These are phyloP conservation scores for Galleria mellonella DNA, from an alignment of 1,140 invertebrate species.

Conservation along the genomic window DNA sequence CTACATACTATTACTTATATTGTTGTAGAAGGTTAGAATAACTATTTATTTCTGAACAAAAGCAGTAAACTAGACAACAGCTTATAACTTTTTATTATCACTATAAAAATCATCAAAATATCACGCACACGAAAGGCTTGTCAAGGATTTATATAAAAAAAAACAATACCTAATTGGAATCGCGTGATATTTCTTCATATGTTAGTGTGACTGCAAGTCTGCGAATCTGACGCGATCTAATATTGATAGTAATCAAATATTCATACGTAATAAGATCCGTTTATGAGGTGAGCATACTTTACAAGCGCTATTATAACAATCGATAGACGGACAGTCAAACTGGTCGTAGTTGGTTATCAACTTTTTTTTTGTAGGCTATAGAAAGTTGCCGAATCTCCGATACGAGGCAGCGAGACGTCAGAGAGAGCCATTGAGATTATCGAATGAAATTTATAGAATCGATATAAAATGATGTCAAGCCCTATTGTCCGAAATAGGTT, in stretches of 20 bases:
- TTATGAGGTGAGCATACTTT: constrained; percentile 1
- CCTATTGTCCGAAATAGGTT: constrained; percentile 17
- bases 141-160: no score
- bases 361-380: constrained; percentile 31
- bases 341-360: constrained; percentile 20
- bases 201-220: not conserved
- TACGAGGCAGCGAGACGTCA: constrained; percentile 11
- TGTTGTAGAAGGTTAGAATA: no score
- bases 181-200: not conserved
- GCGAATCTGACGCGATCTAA: constrained; percentile 1
- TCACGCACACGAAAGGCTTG: no score
- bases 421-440: constrained; percentile 9
- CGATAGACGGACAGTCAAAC: constrained; percentile 21
- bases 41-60: no score
- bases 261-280: constrained; percentile 7
- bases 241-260: constrained; percentile 3
- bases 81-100: no score
- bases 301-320: constrained; percentile 20
- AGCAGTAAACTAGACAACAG: no score
- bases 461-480: constrained; percentile 16
- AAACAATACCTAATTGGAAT: not conserved
- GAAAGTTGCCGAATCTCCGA: constrained; percentile 25
- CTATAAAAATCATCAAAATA: no score
- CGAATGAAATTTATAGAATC: constrained; percentile 21
- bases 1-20: no score